Evolutionary conservation across 2,888 invertebrate genomes (phyloP).

Genomic region (Creontiades dilutus): DNA sequence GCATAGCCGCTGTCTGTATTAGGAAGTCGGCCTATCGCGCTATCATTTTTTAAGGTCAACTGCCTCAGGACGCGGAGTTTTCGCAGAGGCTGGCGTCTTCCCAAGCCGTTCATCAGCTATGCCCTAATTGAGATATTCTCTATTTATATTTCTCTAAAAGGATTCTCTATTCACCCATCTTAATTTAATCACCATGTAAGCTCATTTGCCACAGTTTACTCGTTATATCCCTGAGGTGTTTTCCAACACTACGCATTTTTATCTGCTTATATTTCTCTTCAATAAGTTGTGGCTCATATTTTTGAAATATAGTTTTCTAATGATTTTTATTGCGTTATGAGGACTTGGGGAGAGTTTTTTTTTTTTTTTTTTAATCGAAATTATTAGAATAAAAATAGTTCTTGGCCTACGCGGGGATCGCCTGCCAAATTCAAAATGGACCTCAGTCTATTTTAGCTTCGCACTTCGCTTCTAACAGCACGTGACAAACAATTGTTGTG

Average conservation of each 20-base stretch:
- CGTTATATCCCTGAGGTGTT: not conserved
- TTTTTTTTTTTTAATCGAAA: constrained; percentile 52
- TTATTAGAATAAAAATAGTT: constrained; percentile 67
- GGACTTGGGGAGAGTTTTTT: not conserved
- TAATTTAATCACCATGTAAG: not conserved
- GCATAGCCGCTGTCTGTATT: not conserved
- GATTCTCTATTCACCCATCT: not conserved
- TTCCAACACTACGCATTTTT: not conserved
- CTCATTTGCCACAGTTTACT: not conserved
- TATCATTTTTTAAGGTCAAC: constrained; percentile 9
- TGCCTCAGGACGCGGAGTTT: not conserved
- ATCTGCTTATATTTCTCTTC: not conserved
- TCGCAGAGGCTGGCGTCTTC: constrained; percentile 11
- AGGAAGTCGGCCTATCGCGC: constrained; percentile 35
- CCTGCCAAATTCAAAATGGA: constrained; percentile 70
- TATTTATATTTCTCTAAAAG: constrained; percentile 1
- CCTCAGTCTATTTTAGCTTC: constrained; percentile 60
- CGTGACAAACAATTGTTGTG: constrained; percentile 59
- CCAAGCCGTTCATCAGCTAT: constrained; percentile 23
- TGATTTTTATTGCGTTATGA: not conserved
- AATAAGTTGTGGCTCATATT: not conserved
- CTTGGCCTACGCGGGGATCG: constrained; percentile 52
- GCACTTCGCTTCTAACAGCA: constrained; percentile 40
- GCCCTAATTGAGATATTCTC: not conserved
- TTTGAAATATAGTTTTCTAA: not conserved